These are phyloP conservation scores for Lerema accius DNA, from an alignment of 1,140 invertebrate genomes.

Conservation along the genomic window DNA sequence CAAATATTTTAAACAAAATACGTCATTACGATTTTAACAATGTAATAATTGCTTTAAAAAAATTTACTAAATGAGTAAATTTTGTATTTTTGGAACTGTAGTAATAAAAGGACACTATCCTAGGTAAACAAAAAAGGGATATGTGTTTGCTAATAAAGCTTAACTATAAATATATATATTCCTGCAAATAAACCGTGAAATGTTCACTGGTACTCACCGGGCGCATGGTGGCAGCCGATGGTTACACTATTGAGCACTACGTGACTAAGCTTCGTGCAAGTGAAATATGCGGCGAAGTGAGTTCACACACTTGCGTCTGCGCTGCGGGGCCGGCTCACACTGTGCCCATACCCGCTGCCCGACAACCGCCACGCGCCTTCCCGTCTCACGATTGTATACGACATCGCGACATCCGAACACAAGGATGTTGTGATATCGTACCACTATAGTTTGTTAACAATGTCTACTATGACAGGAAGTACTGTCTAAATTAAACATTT, in stretches of 20 bases:
- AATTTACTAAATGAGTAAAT: too few species aligned
- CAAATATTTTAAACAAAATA: too few species aligned
- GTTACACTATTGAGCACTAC: constrained; percentile 41
- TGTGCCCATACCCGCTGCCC: constrained; percentile 34
- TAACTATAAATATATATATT: too few species aligned
- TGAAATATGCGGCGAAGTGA: constrained; percentile 13
- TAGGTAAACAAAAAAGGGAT: too few species aligned
- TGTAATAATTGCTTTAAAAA: too few species aligned
- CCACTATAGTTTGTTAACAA: constrained; percentile 43
- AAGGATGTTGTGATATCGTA: constrained; percentile 46
- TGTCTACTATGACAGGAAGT: constrained; percentile 14
- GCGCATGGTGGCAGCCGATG: constrained; percentile 58
- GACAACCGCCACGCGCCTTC: constrained; percentile 6
- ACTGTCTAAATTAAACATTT: background rate
- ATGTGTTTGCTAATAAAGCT: too few species aligned
- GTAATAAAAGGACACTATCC: too few species aligned
- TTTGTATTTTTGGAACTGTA: too few species aligned
- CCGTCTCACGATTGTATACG: constrained; percentile 21
- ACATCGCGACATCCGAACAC: constrained; percentile 32
- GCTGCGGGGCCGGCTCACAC: constrained; percentile 41
- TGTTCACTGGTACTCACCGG: constrained; percentile 65
- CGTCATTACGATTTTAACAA: too few species aligned
- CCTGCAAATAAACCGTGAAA: constrained; percentile 16
- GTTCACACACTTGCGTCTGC: constrained; percentile 39
- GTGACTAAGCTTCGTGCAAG: constrained; percentile 13